These are phyloP conservation scores for Graptemys geographica DNA, from an alignment of 2,797 vertebrate species.

Conservation along the genomic window DNA sequence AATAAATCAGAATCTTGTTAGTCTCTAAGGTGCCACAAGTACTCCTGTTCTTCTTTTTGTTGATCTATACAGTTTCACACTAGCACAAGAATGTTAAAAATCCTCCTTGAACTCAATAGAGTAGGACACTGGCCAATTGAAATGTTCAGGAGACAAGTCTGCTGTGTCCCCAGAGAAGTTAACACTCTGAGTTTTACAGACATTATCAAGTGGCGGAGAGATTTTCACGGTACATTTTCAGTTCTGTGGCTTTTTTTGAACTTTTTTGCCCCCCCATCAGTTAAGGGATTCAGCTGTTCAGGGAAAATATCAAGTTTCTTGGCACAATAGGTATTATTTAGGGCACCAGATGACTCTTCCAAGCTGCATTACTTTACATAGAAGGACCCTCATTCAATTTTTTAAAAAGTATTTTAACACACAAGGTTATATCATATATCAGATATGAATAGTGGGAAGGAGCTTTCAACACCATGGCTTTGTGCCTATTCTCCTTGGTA, in stretches of 20 bases:
- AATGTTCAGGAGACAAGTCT: constrained; percentile 20
- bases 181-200: neutral
- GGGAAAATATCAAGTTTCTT: constrained; percentile 40
- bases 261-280: neutral
- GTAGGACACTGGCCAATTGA: neutral
- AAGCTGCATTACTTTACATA: neutral
- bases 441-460: constrained; percentile 4
- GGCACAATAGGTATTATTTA: neutral
- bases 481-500: constrained; percentile 31
- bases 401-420: neutral
- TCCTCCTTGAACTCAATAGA: constrained; percentile 3
- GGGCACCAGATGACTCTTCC: constrained; percentile 32
- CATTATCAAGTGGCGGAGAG: constrained; percentile 36
- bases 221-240: constrained; percentile 27
- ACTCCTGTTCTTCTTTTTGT: no score
- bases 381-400: neutral
- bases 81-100: constrained; percentile 27
- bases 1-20: constrained; percentile 46
- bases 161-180: neutral
- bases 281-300: constrained; percentile 48
- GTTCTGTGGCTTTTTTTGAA: constrained; percentile 15
- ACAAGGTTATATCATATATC: constrained; percentile 38
- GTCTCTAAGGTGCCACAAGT: no score
- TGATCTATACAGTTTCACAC: constrained; percentile 27
- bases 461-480: constrained; percentile 10